Conservation (phyloP, 92 coral and sea anemone species). For the Palythoa caribaeorum region DNA sequence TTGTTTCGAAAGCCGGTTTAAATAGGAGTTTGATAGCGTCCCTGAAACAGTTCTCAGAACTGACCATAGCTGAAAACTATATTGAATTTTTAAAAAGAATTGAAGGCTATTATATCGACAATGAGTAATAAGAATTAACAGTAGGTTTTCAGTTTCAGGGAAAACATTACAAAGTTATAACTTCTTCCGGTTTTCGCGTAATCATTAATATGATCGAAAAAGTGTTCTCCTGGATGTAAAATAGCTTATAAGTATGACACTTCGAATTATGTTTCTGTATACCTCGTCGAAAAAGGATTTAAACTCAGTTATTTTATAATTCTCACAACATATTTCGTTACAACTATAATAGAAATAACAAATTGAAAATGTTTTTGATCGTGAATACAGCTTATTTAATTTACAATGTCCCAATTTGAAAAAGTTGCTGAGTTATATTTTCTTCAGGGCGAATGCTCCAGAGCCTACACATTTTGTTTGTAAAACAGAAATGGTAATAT, state of each 20-base stretch:
- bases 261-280: neutral
- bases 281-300: neutral
- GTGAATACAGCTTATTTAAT: conserved; percentile 16
- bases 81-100: neutral
- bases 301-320: neutral
- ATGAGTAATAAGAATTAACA: neutral
- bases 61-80: conserved; percentile 4
- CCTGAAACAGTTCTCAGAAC: neutral
- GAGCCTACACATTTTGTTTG: conserved; percentile 15
- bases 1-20: neutral
- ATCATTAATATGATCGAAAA: neutral
- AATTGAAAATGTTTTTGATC: neutral
- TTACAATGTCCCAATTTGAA: neutral
- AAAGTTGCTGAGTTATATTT: conserved; percentile 1
- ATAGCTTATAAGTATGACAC: neutral
- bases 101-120: neutral
- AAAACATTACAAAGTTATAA: conserved; percentile 14
- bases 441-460: neutral
- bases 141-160: neutral
- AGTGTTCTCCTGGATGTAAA: neutral
- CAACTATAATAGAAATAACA: conserved; percentile 10
- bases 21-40: neutral
- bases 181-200: neutral
- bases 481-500: conserved; percentile 20
- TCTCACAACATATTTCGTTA: neutral